phyloP scores from a whole-genome alignment of 1,140 invertebrate genomes.

The Drosophila sulfurigaster region DNA sequence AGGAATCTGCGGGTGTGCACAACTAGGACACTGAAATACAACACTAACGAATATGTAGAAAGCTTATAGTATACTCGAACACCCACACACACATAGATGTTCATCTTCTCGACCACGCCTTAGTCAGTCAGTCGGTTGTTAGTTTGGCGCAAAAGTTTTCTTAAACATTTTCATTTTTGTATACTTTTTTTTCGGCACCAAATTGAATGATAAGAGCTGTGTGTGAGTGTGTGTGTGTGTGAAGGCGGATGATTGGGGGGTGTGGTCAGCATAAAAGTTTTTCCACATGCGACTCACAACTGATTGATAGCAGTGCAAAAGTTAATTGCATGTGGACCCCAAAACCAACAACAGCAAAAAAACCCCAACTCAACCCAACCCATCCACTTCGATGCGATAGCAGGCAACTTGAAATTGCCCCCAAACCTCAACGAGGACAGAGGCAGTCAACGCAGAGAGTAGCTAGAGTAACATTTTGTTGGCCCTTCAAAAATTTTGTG shows the following conservation, averaged over 20 bases:
- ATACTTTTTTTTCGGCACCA: constrained; percentile 34
- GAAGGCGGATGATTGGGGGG: constrained; percentile 14
- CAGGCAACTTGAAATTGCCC: too few relatives aligned
- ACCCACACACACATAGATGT: constrained; percentile 54
- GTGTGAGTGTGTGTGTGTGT: constrained; percentile 7
- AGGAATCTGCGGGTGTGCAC: constrained; percentile 52
- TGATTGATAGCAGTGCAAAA: constrained; percentile 79
- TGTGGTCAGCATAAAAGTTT: constrained; percentile 66
- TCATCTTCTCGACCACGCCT: constrained; percentile 66
- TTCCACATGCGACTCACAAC: constrained; percentile 43
- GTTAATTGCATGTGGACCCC: constrained; percentile 69
- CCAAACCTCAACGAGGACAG: too few relatives aligned
- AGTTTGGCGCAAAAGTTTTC: constrained; percentile 75
- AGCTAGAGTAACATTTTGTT: neutral
- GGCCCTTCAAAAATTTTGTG: constrained; percentile 4
- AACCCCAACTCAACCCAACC: too few relatives aligned
- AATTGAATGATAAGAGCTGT: constrained; percentile 74
- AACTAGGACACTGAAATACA: constrained; percentile 55
- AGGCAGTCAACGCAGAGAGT: neutral
- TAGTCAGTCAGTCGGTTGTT: constrained; percentile 54
- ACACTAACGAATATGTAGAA: neutral
- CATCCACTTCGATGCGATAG: neutral
- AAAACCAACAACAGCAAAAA: constrained; percentile 1
- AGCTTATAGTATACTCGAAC: constrained; percentile 14
- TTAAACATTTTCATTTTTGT: constrained; percentile 21